Evolutionary conservation across 2,797 vertebrate genomes (phyloP), one percentile per base, ranked within the genome.

Genomic region (Anabacerthia variegaticeps): DNA sequence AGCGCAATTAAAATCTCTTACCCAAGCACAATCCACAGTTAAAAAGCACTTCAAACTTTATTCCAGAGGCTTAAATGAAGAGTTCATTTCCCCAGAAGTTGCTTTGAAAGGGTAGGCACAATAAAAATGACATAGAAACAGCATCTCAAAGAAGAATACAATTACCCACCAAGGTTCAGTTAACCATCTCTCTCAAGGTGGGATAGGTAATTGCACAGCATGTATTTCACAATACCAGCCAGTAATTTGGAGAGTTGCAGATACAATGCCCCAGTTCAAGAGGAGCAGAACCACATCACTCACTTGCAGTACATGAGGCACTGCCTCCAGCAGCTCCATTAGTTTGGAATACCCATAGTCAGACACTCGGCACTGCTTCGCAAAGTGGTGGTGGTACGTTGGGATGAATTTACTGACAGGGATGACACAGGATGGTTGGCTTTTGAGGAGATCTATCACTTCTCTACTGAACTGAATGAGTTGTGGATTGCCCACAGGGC

Each of bases 391-490:
- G 75, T 99, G 99, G 96, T 99, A 99, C 1, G 97, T 99, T 4
- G 99, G 99, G 95, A 99, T 99, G 97, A 99, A 99, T 90, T 99
- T 99, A 92, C 98, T 98, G 88, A 99, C 97, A 8, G 99, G 98
- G 97, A 99, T 98, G 73, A 99, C 92, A 63, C 99, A 99, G n/a
- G 97, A 98, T 0, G 99, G 98, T 67, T 99, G 99, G 96, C 95
- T 99, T 98, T 99, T 99, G 87, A 99, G 97, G 46, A 99, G 97
- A 97, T 99, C 99, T 51, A 99, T 99, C 72, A 99, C 98, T 98
- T 99, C 99, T 56, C 99, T 97, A 88, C 99, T 99, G 97, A 99
- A 99, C 95, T 99, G 99, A 97, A 99, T 99, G 92, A 99, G 98
- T 92, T 99, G 99, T 14, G 99, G 99, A 89, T 99, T 99, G 13